Base-by-base conservation (phyloP, 2,888 invertebrate genomes). In the Schizaphis graminum region DNA sequence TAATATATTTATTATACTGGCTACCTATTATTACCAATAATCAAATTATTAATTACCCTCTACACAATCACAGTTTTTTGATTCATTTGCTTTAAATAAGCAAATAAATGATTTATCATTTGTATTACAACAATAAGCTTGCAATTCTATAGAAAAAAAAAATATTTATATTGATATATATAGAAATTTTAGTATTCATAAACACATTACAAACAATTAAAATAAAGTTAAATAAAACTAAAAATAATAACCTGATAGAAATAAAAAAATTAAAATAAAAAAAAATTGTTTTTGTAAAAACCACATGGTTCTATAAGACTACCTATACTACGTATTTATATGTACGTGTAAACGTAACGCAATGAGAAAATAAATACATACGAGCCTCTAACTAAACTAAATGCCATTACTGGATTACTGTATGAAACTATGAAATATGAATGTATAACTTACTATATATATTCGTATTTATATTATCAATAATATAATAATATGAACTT, bases 71-170 rank as follows among this genome's bases (percentile, higher is more conserved):
- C 93, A 93, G 57, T 8, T 85, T 84, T 89, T 47, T 28, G 84
- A 85, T 56, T 47, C 44, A 57, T 93, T 93, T 35, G 3, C 57
- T 57, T 35, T 89, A 26, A 89, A 47, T 56, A 85, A 35, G 21
- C 89, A 89, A 57, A 57, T 35, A 56, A 93, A 89, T 44, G 84
- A 56, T 26, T n/a, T 47, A 84, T 57, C 49, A 87, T 87, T 87
- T 49, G 67, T 10, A 49, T 49, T 16, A 28, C 21, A 56, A 87
- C 49, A 87, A 92, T 61, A 67, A 26, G n/a, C 61, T 87, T 47
- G 92, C 26, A 35, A 49, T 35, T 86, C 92, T 92, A 28, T 16
- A 91, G 57, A 49, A 85, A 56, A 85, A 56, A 86, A 91, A 92
- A n/a, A 16, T 16, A 1, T 28, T 35, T 21, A 21, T 8, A 13